Conservation (phyloP, 2,797 vertebrate species). For the Loriculus beryllinus region DNA sequence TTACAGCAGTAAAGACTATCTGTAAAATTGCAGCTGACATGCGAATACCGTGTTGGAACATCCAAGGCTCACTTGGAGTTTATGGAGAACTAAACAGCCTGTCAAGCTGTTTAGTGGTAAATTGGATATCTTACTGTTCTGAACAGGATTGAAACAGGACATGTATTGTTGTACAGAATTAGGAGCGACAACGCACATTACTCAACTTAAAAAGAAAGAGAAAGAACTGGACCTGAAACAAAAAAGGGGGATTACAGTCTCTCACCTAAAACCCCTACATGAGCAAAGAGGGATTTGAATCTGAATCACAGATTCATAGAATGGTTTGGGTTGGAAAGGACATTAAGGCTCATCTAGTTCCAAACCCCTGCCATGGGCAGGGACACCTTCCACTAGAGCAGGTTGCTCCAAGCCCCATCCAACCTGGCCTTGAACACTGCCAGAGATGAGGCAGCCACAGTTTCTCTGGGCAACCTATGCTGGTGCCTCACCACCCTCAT, state of each 20-base stretch:
- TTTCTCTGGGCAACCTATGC: background rate
- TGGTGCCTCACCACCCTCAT: background rate
- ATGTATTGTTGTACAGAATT: conserved; percentile 39
- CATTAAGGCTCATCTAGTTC: background rate
- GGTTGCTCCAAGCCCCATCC: background rate
- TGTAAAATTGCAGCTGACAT: conserved; percentile 46
- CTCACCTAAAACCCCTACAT: background rate
- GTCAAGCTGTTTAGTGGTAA: conserved; percentile 50
- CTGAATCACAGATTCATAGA: background rate
- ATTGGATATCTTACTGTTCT: conserved; percentile 50
- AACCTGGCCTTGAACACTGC: background rate
- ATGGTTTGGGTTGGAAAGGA: background rate
- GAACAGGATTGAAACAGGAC: conserved; percentile 38
- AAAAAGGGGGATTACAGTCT: background rate
- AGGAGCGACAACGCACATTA: conserved; percentile 45
- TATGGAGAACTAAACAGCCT: conserved; percentile 26
- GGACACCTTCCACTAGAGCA: background rate
- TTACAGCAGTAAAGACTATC: conserved; percentile 27
- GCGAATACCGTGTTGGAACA: background rate
- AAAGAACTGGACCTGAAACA: background rate
- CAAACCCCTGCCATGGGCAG: background rate
- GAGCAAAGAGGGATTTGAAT: background rate
- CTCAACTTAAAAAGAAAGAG: background rate
- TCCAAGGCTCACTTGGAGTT: background rate
- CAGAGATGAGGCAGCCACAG: background rate